Percentiles rank a stretch among this genome's conserved stretches.
Conservation (phyloP, 2,888 invertebrate species). For the Cephus nigrinus region DNA sequence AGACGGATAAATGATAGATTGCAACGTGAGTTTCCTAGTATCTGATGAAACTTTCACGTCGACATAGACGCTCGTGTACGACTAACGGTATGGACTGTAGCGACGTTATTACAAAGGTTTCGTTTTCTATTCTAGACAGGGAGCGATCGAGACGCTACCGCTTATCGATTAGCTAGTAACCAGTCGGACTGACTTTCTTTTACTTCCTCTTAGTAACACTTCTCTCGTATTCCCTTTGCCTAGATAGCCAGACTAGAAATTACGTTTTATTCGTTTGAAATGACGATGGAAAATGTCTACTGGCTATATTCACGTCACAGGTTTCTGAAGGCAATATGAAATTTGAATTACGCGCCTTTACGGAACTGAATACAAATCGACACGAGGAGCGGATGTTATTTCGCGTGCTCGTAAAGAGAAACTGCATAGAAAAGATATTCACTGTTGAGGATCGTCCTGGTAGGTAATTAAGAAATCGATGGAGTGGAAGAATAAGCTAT, state of each 20-base stretch:
- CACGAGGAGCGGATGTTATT: background rate
- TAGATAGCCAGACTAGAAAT: background rate
- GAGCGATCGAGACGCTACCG: constrained; percentile 32
- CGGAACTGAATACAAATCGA: background rate
- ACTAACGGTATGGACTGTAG: background rate
- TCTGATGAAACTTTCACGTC: background rate
- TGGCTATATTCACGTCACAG: background rate
- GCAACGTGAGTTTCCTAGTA: background rate
- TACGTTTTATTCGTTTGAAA: background rate
- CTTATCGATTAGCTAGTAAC: background rate
- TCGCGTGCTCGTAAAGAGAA: background rate
- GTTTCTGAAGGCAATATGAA: background rate
- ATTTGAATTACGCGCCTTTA: background rate
- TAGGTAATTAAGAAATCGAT: background rate
- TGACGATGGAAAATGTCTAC: background rate
- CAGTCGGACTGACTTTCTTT: background rate
- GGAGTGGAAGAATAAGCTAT: background rate
- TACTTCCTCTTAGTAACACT: background rate
- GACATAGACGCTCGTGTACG: background rate
- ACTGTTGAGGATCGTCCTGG: background rate
- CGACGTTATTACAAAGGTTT: constrained; percentile 17
- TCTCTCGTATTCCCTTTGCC: background rate
- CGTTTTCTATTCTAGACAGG: constrained; percentile 39
- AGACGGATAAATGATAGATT: background rate
- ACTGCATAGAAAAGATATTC: background rate